A percentile compares a stretch with the other conserved stretches of the same genome.
These are phyloP conservation scores for Anastrepha obliqua DNA, from an alignment of 1,140 invertebrate genomes.

Conservation along the genomic window DNA sequence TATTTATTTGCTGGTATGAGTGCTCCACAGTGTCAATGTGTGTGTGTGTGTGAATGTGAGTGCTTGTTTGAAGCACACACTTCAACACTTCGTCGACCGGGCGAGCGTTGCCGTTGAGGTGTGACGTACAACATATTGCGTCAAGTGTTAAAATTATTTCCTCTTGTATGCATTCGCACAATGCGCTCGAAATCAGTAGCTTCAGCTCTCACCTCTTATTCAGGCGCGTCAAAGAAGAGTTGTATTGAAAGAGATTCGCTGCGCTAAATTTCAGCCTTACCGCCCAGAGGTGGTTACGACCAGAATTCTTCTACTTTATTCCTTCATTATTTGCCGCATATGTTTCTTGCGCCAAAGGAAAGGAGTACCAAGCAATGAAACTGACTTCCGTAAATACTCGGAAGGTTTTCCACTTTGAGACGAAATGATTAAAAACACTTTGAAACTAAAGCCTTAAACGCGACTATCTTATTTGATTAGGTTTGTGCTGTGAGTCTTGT, in stretches of 20 bases:
- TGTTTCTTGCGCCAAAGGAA: too few species aligned
- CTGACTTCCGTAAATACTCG: too few species aligned
- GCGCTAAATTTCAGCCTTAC: neutral
- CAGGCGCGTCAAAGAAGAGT: neutral
- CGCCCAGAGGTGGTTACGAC: too few species aligned
- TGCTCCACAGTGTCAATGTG: neutral
- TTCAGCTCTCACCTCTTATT: conserved; percentile 2
- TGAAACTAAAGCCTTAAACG: too few species aligned
- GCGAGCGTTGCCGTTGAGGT: conserved; percentile 26
- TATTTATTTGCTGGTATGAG: neutral
- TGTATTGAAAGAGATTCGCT: neutral
- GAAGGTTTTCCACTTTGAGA: too few species aligned
- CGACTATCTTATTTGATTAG: too few species aligned
- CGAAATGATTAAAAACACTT: too few species aligned
- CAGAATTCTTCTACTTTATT: too few species aligned
- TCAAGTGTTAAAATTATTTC: conserved; percentile 50
- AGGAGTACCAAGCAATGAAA: too few species aligned
- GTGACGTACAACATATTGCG: conserved; percentile 51
- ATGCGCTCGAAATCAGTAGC: conserved; percentile 24
- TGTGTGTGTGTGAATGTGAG: neutral
- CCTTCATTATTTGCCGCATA: too few species aligned
- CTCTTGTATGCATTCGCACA: conserved; percentile 47
- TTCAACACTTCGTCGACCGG: conserved; percentile 42
- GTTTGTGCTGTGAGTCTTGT: too few species aligned
- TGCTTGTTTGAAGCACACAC: conserved; percentile 40